Evolutionary conservation across 2,797 vertebrate species (phyloP).

Genomic region (Peromyscus eremicus): DNA sequence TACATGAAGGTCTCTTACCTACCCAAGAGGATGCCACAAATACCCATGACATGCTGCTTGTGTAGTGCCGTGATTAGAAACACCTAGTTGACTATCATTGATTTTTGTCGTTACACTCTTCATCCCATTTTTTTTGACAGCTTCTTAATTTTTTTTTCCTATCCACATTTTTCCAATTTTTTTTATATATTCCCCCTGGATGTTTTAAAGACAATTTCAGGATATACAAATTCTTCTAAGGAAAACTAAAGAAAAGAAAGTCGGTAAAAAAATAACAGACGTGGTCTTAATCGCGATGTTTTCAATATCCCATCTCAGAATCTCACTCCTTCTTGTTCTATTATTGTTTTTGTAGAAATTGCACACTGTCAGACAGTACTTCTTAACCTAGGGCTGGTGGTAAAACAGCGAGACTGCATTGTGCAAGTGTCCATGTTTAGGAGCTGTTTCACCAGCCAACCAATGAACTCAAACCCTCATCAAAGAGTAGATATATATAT

Average conservation of each 20-base stretch:
- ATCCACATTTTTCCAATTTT: slow-evolving; percentile 49
- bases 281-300: slow-evolving; percentile 26
- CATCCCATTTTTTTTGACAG: neutral
- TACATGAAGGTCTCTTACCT: neutral
- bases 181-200: neutral
- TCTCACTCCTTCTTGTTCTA: neutral
- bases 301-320: neutral
- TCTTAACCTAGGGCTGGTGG: neutral
- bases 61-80: neutral
- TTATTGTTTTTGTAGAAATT: neutral
- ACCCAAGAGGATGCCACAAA: neutral
- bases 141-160: neutral
- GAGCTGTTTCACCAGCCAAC: neutral
- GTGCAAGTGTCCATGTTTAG: neutral
- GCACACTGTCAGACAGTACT: neutral
- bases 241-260: slow-evolving; percentile 26
- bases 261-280: slow-evolving; percentile 40
- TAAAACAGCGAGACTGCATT: neutral
- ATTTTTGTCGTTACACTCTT: neutral
- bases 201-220: slow-evolving; percentile 52
- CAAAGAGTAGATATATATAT: neutral
- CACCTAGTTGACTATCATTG: neutral
- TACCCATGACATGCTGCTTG: too few species aligned
- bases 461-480: slow-evolving; percentile 20
- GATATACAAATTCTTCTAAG: slow-evolving; percentile 35